phyloP scores from a whole-genome alignment of 1,140 invertebrate genomes.

The Diorhabda elongata region DNA sequence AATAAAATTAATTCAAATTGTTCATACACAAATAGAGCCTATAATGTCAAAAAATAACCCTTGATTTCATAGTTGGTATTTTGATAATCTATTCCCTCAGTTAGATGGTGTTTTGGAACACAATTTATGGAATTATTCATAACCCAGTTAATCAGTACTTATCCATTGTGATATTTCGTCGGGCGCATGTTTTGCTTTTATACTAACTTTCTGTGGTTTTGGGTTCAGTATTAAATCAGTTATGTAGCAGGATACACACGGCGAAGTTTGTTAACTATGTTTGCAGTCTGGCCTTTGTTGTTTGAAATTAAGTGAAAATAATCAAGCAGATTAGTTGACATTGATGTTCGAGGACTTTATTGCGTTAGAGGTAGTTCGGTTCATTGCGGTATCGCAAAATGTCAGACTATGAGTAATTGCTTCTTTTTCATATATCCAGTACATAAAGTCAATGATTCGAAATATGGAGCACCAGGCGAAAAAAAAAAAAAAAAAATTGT shows the following conservation, averaged over 20 bases:
- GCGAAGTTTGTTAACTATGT: not conserved
- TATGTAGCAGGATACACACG: not conserved
- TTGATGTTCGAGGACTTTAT: not conserved
- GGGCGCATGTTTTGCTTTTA: not conserved
- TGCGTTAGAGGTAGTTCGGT: not conserved
- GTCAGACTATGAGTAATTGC: not conserved
- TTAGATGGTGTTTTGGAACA: not conserved
- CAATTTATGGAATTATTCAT: not conserved
- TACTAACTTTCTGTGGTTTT: not conserved
- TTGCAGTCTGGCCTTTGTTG: not conserved
- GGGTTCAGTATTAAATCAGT: not conserved
- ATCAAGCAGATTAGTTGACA: not conserved
- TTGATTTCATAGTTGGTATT: not conserved
- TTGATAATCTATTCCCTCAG: not conserved
- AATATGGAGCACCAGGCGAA: too few species aligned
- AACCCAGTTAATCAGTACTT: not conserved
- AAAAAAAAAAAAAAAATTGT: too few species aligned
- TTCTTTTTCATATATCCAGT: not conserved
- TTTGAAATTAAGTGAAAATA: conserved; percentile 3
- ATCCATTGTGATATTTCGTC: not conserved
- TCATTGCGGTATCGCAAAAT: not conserved
- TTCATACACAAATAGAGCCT: too few species aligned
- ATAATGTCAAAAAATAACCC: too few species aligned
- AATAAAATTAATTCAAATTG: too few species aligned
- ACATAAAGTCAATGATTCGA: too few species aligned